Conservation (phyloP, 1,140 invertebrate genomes). For the Plectrocnemia conspersa region DNA sequence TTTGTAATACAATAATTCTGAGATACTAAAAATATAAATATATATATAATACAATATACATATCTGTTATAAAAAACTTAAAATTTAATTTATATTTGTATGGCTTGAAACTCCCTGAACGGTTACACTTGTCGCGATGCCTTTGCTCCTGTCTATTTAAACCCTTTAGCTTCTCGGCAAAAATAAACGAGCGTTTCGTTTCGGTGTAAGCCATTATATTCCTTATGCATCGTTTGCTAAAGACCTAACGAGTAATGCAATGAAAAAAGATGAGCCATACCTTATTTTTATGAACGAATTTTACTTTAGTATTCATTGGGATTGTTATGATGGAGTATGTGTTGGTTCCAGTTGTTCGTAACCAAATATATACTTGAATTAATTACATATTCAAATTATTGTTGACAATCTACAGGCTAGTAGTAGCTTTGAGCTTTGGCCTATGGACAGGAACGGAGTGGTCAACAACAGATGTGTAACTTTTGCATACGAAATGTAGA, state of each 20-base stretch:
- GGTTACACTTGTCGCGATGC: slow-evolving; percentile 13
- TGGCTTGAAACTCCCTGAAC: slow-evolving; percentile 2
- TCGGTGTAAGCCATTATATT: background rate
- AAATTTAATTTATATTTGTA: slow-evolving; percentile 4
- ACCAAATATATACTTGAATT: no score
- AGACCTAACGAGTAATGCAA: no score
- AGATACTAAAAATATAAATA: slow-evolving; percentile 1
- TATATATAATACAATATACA: background rate
- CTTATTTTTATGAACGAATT: slow-evolving; percentile 12
- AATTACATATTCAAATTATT: no score
- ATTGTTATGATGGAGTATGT: slow-evolving; percentile 6
- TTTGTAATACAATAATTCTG: no score
- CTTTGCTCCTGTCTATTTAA: slow-evolving; percentile 7
- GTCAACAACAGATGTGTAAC: no score
- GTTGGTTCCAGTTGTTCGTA: no score
- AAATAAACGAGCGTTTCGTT: background rate
- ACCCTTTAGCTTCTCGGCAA: slow-evolving; percentile 13
- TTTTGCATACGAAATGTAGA: no score
- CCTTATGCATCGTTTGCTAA: background rate
- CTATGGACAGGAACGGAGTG: no score
- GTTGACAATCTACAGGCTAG: no score
- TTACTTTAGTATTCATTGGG: slow-evolving; percentile 9
- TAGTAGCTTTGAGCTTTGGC: no score
- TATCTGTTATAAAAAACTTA: background rate
- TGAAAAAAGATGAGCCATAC: background rate